Base-by-base conservation (phyloP, 2,113 vertebrate species). In the Antennarius striatus region DNA sequence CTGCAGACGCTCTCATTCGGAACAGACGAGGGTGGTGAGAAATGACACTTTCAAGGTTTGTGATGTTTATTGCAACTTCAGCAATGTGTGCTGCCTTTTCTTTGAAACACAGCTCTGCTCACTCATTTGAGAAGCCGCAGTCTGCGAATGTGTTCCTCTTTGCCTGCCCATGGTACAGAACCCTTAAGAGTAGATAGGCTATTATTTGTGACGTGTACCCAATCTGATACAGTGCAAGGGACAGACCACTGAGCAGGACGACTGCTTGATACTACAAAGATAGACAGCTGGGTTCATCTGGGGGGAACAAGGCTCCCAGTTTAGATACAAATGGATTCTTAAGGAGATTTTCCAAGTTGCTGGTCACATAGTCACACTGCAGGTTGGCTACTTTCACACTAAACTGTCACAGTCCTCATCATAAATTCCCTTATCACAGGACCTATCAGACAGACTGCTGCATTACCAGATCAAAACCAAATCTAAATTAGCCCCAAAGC, bases 61-160 rank as follows among this genome's bases (percentile, higher is more conserved):
- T 55, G 14, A 9, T 55, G 53, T 55, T 55, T 39, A 55, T 36
- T 55, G 53, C 53, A 39, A 55, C 30, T 55, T 55, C 53, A 55
- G 53, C 53, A 55, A n/a, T 39, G 53, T 39, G 13, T 39, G 6
- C 30, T 12, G 53, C 53, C 30, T 55, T 55, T 36, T 55, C 53
- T 55, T 15, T 14, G 30, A 39, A 55, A 39, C 53, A 39, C 30
- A 55, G 53, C 30, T 12, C 42, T 43, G 42, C 42, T 55, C 17
- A 22, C 51, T 53, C 28, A 30, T 12, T 17, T 8, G 51, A 30
- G 45, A 14, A 15, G 45, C 14, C 15, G 5, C 45, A 15, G 45
- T 15, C 14, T 47, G 45, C 17, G n/a, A 50, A 14, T 5, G 17
- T 22, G n/a, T 50, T 22, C 49, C 49, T 22, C 49, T 11, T 43